Base-by-base conservation (phyloP, 2,888 invertebrate genomes). In the Parapristionchus giblindavisi region DNA sequence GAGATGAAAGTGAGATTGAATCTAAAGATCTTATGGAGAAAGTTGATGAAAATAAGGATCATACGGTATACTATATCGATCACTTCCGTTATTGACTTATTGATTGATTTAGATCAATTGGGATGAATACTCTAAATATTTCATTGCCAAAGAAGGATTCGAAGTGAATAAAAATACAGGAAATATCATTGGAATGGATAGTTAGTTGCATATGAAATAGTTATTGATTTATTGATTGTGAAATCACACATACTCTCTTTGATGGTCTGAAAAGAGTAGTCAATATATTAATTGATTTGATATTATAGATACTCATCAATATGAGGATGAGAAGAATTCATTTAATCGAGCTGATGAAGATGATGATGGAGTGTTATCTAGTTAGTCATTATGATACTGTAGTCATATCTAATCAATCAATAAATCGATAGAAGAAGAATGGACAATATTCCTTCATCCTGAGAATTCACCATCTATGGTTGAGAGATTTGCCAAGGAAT, bases 81-180 rank as follows among this genome's bases (percentile, higher is more conserved):
- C 8, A 17, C 17, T 2, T 3, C 29, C 5, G 3, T 14, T 56
- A 56, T 29, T 56, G 11, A 27, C 32, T 1, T 27, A 21, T 21
- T 56, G 56, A 27, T 34, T 14, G 21, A 5, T 32, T n/a, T 51
- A 92, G 65, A 91, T 94, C 52, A 92, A 92, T 0, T 94, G 94
- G 94, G 92, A 92, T 77, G 94, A 94, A 87, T 94, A 93, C 85
- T 93, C 93, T 87, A 90, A 91, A 0, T 92, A 92, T 87, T 94
- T 93, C 87, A 88, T 93, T 66, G 90, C 91, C 76, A 91, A 91
- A 52, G 92, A 92, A 80, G 92, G 72, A 11, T 73, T 75, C 66
- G 77, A 68, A 51, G 78, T 77, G 75, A 76, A 73, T 24, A 66
- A 78, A 51, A 61, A 77, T 14, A 77, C 75, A n/a, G 77, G 78